A percentile compares a stretch with the other conserved stretches of the same genome.
phyloP scores from a whole-genome alignment of 2,797 vertebrate genomes.

The Malacoctenus gilli region DNA sequence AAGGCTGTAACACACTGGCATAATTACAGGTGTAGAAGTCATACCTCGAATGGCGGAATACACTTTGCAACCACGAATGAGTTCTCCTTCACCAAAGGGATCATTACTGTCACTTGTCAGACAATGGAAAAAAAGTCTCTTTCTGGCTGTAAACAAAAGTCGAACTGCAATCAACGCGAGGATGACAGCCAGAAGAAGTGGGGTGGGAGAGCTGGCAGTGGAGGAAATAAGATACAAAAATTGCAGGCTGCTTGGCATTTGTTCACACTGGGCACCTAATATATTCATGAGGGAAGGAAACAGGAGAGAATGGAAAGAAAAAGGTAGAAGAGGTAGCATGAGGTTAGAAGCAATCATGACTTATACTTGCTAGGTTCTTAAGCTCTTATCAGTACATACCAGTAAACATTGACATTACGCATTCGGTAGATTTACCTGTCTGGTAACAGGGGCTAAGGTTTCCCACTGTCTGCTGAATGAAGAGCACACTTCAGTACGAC shows the following conservation, averaged over 20 bases:
- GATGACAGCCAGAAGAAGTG: background rate
- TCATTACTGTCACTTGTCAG: constrained; percentile 42
- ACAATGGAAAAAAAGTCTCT: constrained; percentile 27
- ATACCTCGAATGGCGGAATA: background rate
- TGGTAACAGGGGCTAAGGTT: constrained; percentile 25
- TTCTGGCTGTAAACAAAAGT: background rate
- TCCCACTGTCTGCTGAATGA: constrained; percentile 43
- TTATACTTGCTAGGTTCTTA: constrained; percentile 44
- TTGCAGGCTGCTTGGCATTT: constrained; percentile 40
- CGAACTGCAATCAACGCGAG: constrained; percentile 29
- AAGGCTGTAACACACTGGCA: background rate
- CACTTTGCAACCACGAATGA: constrained; percentile 23
- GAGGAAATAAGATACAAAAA: constrained; percentile 37
- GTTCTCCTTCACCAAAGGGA: constrained; percentile 29
- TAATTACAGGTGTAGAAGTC: background rate
- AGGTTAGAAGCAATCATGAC: constrained; percentile 39
- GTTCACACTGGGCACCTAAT: constrained; percentile 46
- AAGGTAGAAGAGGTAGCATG: too few relatives aligned
- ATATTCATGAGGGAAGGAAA: constrained; percentile 48
- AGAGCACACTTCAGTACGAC: constrained; percentile 41
- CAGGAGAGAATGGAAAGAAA: constrained; percentile 17
- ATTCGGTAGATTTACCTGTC: too few relatives aligned
- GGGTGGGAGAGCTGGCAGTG: constrained; percentile 8
- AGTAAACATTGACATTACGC: too few relatives aligned
- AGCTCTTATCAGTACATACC: too few relatives aligned